phyloP scores from a whole-genome alignment of 2,888 invertebrate species.

The Lacanobia oleracea region DNA sequence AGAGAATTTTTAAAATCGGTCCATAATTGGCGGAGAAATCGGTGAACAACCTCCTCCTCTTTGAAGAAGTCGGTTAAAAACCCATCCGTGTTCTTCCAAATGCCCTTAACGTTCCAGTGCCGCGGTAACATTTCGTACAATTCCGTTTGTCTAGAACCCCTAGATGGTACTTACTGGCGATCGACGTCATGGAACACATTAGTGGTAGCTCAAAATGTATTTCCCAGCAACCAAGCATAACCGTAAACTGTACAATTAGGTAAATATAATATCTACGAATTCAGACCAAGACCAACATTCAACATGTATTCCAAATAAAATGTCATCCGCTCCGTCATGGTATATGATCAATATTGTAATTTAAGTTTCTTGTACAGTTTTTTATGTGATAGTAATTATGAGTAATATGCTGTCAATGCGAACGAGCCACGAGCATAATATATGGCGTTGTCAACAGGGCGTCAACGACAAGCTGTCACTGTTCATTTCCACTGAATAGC shows the following conservation, averaged over 20 bases:
- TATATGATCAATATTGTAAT: slow-evolving; percentile 37
- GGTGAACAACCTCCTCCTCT: too few species aligned
- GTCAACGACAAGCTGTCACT: slow-evolving; percentile 25
- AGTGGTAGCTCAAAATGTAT: not conserved
- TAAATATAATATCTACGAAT: slow-evolving; percentile 6
- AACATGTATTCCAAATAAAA: slow-evolving; percentile 26
- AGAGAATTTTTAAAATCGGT: too few species aligned
- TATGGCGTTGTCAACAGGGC: slow-evolving; percentile 26
- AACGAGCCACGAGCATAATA: slow-evolving; percentile 20
- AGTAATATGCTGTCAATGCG: slow-evolving; percentile 13
- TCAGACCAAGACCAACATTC: slow-evolving; percentile 9
- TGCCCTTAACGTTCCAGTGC: too few species aligned
- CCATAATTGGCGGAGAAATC: too few species aligned
- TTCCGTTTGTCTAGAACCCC: too few species aligned
- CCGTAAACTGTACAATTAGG: slow-evolving; percentile 7
- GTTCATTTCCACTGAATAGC: slow-evolving; percentile 6
- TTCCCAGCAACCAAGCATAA: not conserved
- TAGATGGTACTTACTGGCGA: not conserved
- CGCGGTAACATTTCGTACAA: too few species aligned
- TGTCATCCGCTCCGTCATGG: slow-evolving; percentile 36
- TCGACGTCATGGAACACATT: not conserved
- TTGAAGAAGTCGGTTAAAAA: too few species aligned
- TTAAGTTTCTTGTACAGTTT: slow-evolving; percentile 34
- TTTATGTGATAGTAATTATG: slow-evolving; percentile 14
- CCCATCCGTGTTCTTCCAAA: too few species aligned